Base-by-base conservation (phyloP, 1,140 invertebrate species). In the Spodoptera litura region DNA sequence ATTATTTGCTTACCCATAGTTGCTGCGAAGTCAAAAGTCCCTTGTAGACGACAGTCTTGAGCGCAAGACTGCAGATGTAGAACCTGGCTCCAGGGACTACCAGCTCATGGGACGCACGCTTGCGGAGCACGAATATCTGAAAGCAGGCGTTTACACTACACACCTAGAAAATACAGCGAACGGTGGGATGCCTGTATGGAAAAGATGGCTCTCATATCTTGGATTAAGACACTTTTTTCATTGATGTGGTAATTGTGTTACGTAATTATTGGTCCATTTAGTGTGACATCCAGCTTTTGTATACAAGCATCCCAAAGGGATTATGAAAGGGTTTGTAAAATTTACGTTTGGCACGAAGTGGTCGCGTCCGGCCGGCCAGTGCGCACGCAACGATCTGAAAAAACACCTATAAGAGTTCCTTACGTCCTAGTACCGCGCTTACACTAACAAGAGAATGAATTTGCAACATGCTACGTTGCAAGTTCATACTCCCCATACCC, bases 1-100 rank as follows among this genome's bases (percentile, higher is more conserved):
- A 2, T 8, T 44, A 44, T 52, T 84, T 83, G 84, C 85, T 95
- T 55, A 96, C 95, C 98, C 98, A 99, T 88, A 99, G 91, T 94
- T 99, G 99, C 91, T 98, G 97, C 3, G 99, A 98, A 15, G 98
- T 99, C 79, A 99, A 96, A 91, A 99, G 97, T 59, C 99, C 99
- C 96, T 99, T 99, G 95, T 99, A 99, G 11, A 99, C 98, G 73
- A 99, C 95, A 6, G 97, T 99, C 75, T 96, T 96, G 61, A 97
- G 94, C 25, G 98, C 99, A 68, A 99, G 95, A 49, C 98, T 99
- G 95, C 99, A 99, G 88, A 99, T 98, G 93, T 99, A 99, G 95
- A 99, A 99, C 64, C 98, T 96, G 10, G 97, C 95, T 6, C 97
- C 97, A 6, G 97, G 97, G 85, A 96, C 96, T 13, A 97, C 96